These are phyloP conservation scores for Achatina immaculata DNA, from an alignment of 1,140 invertebrate species.

Conservation along the genomic window DNA sequence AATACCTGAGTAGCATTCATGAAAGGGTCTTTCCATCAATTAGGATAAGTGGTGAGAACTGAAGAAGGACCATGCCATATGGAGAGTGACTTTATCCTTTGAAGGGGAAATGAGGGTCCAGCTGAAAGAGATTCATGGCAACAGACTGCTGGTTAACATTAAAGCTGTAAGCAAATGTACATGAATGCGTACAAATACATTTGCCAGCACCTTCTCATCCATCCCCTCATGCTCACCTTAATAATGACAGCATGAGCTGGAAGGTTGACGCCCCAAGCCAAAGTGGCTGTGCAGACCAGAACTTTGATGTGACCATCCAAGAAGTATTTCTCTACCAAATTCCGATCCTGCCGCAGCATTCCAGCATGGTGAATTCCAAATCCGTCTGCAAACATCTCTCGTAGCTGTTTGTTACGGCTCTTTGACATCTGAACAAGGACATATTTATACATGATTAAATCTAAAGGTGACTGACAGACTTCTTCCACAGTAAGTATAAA, in stretches of 20 bases:
- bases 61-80: no score
- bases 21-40: no score
- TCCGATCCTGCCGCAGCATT: constrained; percentile 87
- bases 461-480: background rate
- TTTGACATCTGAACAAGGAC: constrained; percentile 76
- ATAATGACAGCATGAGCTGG: constrained; percentile 98
- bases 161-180: no score
- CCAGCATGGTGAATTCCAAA: constrained; percentile 98
- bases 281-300: constrained; percentile 95
- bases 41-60: no score
- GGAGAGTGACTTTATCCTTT: no score
- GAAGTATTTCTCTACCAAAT: constrained; percentile 71
- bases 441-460: background rate
- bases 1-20: no score
- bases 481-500: background rate
- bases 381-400: constrained; percentile 84
- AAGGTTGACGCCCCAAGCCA: constrained; percentile 99
- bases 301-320: constrained; percentile 90
- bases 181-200: no score
- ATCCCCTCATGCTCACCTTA: constrained; percentile 78
- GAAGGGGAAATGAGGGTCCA: no score
- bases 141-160: no score
- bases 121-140: no score
- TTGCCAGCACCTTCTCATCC: no score
- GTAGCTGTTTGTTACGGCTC: constrained; percentile 73